Base-by-base conservation (phyloP, 2,113 vertebrate species). In the Barnardius zonarius region DNA sequence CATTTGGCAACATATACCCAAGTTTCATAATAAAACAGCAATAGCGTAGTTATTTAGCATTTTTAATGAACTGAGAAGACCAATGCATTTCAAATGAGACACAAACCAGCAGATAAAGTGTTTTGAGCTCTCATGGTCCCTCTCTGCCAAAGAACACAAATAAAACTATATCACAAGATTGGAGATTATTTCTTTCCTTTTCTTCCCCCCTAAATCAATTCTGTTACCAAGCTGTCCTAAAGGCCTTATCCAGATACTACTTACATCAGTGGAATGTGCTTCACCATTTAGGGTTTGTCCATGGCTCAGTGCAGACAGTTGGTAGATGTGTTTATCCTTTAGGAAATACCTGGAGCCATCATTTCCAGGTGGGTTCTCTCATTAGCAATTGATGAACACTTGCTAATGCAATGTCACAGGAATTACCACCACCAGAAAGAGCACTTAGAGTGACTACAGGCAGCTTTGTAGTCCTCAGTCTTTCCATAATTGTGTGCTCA, bases 21-120 rank as follows among this genome's bases (percentile, higher is more conserved):
- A 69, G 81, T 94, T 94, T 91, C 86, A 69, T 87, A 96, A 95
- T 62, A 83, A 95, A 89, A 48, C 74, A 90, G 63, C 59, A 83
- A 35, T 57, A 85, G 48, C 22, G 2, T 25, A 69, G 84, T 80
- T 89, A 86, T 93, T 95, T 89, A 67, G 93, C 82, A 54, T 79
- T 91, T 93, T 93, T 95, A 76, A 82, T 86, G 46, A 86, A 63
- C 43, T 51, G 70, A 83, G 82, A 77, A 91, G 86, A 92, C 77
- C 37, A 46, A 10, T 57, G 91, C 67, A 76, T 89, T 96, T 87
- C 74, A 92, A 92, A 82, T 79, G 83, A 79, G 28, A 57, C 10
- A 67, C 52, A 73, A 93, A 82, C 73, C 52, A 95, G 41, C 61
- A 86, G 66, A 81, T n/a, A 69, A 80, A 95, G 43, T 54, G 43